Evolutionary conservation across 2,888 invertebrate genomes (phyloP).

Genomic region (Scaptomyza flava): DNA sequence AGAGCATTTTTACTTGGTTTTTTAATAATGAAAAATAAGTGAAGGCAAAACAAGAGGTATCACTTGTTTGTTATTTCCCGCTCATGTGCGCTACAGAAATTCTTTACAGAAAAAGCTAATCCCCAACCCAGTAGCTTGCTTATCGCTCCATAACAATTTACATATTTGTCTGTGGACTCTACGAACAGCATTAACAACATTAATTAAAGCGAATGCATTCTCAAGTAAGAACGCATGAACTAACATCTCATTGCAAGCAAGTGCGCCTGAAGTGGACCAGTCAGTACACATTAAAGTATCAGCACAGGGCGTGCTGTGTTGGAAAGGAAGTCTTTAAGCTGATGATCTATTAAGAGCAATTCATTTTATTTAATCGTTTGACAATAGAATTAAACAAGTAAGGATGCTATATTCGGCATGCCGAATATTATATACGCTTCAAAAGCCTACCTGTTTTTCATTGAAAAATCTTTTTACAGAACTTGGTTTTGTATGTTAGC

Average conservation of each 20-base stretch:
- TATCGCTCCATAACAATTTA: slow-evolving; percentile 46
- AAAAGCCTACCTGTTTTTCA: too few relatives aligned
- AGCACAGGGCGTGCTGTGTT: neutral
- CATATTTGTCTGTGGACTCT: slow-evolving; percentile 40
- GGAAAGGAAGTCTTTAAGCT: neutral
- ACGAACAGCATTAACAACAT: slow-evolving; percentile 37
- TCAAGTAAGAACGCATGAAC: slow-evolving; percentile 38
- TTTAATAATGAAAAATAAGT: too few relatives aligned
- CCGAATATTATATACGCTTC: too few relatives aligned
- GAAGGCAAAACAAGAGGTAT: too few relatives aligned
- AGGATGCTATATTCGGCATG: too few relatives aligned
- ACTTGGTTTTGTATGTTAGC: too few relatives aligned
- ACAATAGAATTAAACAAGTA: neutral
- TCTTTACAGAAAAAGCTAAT: slow-evolving; percentile 29
- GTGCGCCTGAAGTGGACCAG: neutral
- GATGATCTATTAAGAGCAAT: neutral
- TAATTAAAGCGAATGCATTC: slow-evolving; percentile 27
- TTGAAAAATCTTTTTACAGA: too few relatives aligned
- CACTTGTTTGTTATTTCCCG: too few relatives aligned
- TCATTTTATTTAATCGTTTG: neutral
- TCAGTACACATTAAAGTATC: neutral
- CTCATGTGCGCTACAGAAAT: too few relatives aligned
- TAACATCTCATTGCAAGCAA: slow-evolving; percentile 14
- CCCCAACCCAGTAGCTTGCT: slow-evolving; percentile 32
- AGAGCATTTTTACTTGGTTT: too few relatives aligned